Base-by-base conservation (phyloP, 2,888 invertebrate genomes). In the Pristionchus japonicus region DNA sequence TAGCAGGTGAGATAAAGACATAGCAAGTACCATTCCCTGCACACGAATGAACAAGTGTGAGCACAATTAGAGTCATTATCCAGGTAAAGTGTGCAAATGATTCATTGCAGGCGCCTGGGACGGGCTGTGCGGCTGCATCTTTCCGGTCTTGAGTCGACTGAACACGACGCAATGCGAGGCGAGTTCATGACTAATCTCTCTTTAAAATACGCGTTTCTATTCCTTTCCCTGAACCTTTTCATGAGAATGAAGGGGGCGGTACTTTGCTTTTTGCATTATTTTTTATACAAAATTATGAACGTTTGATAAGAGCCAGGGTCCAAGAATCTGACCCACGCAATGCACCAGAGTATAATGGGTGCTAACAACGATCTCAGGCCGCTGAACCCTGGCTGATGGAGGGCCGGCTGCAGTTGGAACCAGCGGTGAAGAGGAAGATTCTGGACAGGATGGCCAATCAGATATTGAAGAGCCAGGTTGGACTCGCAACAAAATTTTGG, bases 61-160 rank as follows among this genome's bases (percentile, higher is more conserved):
- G n/a, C n/a, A n/a, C n/a, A n/a, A n/a, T n/a, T n/a, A n/a, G n/a
- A n/a, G n/a, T n/a, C n/a, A n/a, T n/a, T n/a, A n/a, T n/a, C n/a
- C n/a, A n/a, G n/a, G n/a, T n/a, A 64, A 64, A 27, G 2, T 20
- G 27, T 64, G 3, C 3, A 70, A 70, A 11, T 57, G 57, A n/a
- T 4, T 37, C 17, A 70, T 34, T 37, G 4, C 37, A 77, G 77
- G 40, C 4, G 40, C 77, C 0, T 27, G n/a, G 77, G 77, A 77
- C 77, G 77, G 77, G 3, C 43, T 77, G 77, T 77, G 77, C 27
- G 77, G 77, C 77, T 77, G 77, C 47, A 47, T 77, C 43, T 77
- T 77, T 27, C 77, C 77, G n/a, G 77, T 77, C n/a, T 27, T 77
- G 11, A 77, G 27, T n/a, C 0, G 43, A 17, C 47, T 77, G 40